Percentiles rank a stretch among this genome's conserved stretches.
Conservation (phyloP, 2,113 vertebrate species). For the Damaliscus lunatus region DNA sequence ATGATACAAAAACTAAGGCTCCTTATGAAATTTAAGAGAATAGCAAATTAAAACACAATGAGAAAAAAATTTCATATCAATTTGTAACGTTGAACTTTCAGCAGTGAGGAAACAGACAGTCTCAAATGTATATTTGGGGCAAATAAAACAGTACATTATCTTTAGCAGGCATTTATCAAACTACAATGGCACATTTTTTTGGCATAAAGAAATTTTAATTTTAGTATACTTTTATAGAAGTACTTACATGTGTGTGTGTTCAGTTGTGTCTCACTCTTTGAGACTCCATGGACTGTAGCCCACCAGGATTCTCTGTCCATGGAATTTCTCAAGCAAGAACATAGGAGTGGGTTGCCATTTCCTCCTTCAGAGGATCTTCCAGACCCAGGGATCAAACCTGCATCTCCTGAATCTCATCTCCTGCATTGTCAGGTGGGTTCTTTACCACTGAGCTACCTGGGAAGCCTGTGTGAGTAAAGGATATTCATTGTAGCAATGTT, state of each 20-base stretch:
- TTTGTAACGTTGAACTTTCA: not conserved
- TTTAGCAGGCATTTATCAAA: not conserved
- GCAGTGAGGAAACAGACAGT: not conserved
- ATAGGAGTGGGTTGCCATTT: not conserved
- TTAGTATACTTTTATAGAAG: not conserved
- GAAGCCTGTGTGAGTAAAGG: not conserved
- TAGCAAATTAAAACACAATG: not conserved
- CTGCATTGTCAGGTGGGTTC: not conserved
- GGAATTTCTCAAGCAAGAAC: not conserved
- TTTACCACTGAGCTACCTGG: not conserved
- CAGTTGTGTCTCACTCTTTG: not conserved
- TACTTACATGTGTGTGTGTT: not conserved
- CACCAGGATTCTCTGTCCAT: not conserved
- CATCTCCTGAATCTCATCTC: not conserved
- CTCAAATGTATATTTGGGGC: not conserved
- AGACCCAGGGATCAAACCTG: not conserved
- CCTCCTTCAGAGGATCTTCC: not conserved
- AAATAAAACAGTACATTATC: not conserved
- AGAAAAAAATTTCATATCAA: not conserved
- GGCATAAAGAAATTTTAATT: not conserved
- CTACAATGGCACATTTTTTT: not conserved
- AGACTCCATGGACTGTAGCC: not conserved
- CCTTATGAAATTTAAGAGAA: not conserved
- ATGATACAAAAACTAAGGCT: not conserved
- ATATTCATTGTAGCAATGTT: not conserved